Conservation (phyloP, 2,797 vertebrate genomes). For the Paratrypauchen microcephalus region DNA sequence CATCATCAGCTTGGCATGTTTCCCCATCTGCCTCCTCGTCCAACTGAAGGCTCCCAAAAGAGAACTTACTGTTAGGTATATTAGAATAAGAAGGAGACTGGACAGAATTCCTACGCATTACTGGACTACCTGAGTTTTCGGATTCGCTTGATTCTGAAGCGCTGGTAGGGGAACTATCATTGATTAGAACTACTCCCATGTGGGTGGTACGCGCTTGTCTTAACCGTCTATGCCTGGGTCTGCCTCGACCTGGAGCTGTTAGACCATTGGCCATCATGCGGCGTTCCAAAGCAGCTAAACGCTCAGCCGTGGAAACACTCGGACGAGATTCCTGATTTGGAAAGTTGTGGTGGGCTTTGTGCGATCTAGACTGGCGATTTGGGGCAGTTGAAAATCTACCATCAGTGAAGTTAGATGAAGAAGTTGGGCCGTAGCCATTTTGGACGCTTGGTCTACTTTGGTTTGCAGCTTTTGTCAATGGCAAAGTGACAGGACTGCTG, state of each 20-base stretch:
- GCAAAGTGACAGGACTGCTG: conserved; percentile 71
- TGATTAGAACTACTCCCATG: conserved; percentile 79
- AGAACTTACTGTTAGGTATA: conserved; percentile 79
- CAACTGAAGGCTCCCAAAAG: conserved; percentile 82
- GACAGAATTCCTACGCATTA: conserved; percentile 66
- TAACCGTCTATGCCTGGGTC: conserved; percentile 38
- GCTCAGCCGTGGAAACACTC: conserved; percentile 67
- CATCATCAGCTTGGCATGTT: conserved; percentile 79
- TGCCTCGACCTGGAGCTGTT: conserved; percentile 61
- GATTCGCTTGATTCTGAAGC: conserved; percentile 92
- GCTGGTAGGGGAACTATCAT: conserved; percentile 85
- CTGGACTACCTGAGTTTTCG: conserved; percentile 76
- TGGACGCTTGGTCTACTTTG: conserved; percentile 74
- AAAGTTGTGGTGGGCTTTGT: conserved; percentile 65
- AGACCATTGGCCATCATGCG: conserved; percentile 83
- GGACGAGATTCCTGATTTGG: conserved; percentile 70
- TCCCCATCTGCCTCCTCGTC: conserved; percentile 84
- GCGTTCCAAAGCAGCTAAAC: conserved; percentile 75
- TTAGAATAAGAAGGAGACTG: conserved; percentile 66
- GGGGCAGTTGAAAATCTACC: conserved; percentile 67
- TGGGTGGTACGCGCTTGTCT: conserved; percentile 49
- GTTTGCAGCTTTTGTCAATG: conserved; percentile 71
- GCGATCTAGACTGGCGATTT: conserved; percentile 61
- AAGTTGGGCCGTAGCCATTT: conserved; percentile 75
- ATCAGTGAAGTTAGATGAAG: conserved; percentile 32